Conservation (phyloP, 2,888 invertebrate species). For the Heterodera filipjevi region DNA sequence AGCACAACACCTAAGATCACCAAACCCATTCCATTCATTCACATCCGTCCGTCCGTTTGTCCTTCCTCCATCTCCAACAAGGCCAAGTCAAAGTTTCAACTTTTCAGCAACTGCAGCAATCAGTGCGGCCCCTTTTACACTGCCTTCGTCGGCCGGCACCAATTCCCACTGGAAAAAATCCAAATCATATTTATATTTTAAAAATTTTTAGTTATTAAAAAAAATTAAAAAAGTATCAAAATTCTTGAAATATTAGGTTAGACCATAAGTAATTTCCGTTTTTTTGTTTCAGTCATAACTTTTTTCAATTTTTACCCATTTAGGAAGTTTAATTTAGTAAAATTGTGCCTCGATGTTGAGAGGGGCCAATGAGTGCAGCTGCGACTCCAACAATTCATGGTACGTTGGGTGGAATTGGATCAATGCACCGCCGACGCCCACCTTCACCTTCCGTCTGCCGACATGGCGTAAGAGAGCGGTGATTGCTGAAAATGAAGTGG, state of each 20-base stretch:
- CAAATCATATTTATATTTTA: neutral
- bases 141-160: slow-evolving; percentile 64
- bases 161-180: slow-evolving; percentile 61
- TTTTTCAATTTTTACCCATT: too few relatives aligned
- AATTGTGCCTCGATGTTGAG: slow-evolving; percentile 49
- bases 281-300: too few relatives aligned
- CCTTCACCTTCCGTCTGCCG: slow-evolving; percentile 51
- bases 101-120: slow-evolving; percentile 65
- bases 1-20: too few relatives aligned
- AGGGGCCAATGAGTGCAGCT: slow-evolving; percentile 59
- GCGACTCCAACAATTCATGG: slow-evolving; percentile 56
- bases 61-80: too few relatives aligned
- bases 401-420: slow-evolving; percentile 66
- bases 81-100: slow-evolving; percentile 45
- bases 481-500: slow-evolving; percentile 53
- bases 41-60: neutral
- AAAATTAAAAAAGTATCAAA: too few relatives aligned
- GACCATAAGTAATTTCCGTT: too few relatives aligned
- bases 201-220: too few relatives aligned
- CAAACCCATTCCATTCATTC: neutral
- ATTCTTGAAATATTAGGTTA: too few relatives aligned
- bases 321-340: too few relatives aligned
- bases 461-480: slow-evolving; percentile 62
- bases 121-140: slow-evolving; percentile 63
- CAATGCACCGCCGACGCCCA: slow-evolving; percentile 65